Percentiles rank a stretch among this genome's conserved stretches.
Evolutionary conservation across 2,888 invertebrate species (phyloP).

Genomic region (Drosophila dives): DNA sequence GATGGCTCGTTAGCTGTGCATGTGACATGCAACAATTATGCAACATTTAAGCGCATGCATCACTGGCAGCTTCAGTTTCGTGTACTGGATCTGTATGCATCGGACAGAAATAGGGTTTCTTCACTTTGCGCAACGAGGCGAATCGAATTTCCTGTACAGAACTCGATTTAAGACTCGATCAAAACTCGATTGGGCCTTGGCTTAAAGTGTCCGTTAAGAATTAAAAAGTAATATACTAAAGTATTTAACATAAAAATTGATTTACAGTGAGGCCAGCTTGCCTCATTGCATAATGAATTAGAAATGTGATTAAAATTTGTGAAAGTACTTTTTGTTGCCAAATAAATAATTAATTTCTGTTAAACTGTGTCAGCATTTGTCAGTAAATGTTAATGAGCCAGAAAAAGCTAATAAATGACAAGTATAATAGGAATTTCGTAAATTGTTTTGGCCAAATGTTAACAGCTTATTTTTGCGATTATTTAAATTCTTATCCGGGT

Average conservation of each 20-base stretch:
- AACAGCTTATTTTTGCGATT: not conserved
- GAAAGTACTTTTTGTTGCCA: not conserved
- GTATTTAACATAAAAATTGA: not conserved
- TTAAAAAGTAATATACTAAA: not conserved
- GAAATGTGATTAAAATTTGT: not conserved
- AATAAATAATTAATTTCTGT: not conserved
- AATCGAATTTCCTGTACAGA: constrained; percentile 1
- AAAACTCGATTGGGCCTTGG: not conserved
- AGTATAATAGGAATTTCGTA: not conserved
- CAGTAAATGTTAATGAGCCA: not conserved
- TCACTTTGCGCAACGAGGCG: not conserved
- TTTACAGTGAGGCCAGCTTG: not conserved
- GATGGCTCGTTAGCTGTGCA: constrained; percentile 64
- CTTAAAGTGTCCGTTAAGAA: not conserved
- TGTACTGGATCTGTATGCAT: constrained; percentile 9
- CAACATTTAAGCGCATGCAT: constrained; percentile 56
- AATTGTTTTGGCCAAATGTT: not conserved
- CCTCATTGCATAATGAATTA: not conserved
- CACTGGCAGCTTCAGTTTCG: constrained; percentile 9
- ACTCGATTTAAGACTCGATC: not conserved
- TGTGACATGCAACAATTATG: constrained; percentile 65
- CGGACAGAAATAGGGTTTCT: not conserved
- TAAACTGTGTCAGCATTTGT: not conserved
- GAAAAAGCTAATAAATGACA: not conserved
- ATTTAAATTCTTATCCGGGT: not conserved